These are phyloP conservation scores for Electrona antarctica DNA, from an alignment of 2,113 vertebrate species.

Conservation along the genomic window DNA sequence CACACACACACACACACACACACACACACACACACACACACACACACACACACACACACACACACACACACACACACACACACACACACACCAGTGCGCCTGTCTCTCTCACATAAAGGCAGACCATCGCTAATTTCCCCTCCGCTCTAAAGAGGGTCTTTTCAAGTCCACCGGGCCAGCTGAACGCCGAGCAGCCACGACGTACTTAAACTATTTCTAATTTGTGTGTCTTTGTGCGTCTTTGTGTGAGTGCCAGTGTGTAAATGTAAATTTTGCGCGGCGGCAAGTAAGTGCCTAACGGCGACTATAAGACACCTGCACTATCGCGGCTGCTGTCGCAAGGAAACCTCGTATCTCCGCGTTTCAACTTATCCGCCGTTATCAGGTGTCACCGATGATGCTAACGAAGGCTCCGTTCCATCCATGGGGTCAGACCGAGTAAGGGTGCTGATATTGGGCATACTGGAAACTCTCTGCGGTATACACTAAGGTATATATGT, in stretches of 20 bases:
- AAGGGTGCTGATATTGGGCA: no score
- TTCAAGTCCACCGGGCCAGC: conserved; percentile 78
- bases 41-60: not conserved
- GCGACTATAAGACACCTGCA: conserved; percentile 63
- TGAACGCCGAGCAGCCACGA: conserved; percentile 68
- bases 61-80: conserved; percentile 65
- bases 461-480: no score
- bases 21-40: conserved; percentile 87
- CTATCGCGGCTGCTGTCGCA: not conserved
- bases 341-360: no score
- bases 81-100: conserved; percentile 91
- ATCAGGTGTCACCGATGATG: no score
- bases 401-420: no score
- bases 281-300: no score
- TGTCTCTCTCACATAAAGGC: conserved; percentile 94
- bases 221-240: conserved; percentile 64
- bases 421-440: no score
- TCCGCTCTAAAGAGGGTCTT: conserved; percentile 87
- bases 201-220: conserved; percentile 72
- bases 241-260: conserved; percentile 46
- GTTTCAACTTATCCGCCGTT: no score
- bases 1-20: conserved; percentile 86
- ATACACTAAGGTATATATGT: no score
- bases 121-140: conserved; percentile 93
- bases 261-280: conserved; percentile 55